Evolutionary conservation across 2,113 vertebrate species (phyloP).

Genomic region (Mormoops blainvillei): DNA sequence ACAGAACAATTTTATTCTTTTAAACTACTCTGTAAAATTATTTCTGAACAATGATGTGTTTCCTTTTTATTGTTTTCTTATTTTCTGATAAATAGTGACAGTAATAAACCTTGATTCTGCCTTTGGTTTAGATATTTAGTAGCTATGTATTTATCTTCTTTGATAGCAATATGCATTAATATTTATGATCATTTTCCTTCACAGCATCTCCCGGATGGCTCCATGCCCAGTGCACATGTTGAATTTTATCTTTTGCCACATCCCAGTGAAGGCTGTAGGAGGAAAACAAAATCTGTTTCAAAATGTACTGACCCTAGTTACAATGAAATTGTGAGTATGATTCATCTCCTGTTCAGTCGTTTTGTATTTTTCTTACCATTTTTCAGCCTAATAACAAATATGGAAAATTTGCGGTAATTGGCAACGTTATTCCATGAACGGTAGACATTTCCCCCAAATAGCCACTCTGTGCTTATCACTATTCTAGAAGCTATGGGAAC

Average conservation of each 20-base stretch:
- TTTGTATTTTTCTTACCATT: constrained; percentile 49
- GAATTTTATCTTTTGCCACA: constrained; percentile 86
- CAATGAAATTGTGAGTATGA: constrained; percentile 88
- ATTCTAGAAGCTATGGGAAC: background rate
- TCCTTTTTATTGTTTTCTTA: constrained; percentile 55
- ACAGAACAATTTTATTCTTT: background rate
- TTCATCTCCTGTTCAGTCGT: background rate
- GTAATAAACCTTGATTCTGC: constrained; percentile 37
- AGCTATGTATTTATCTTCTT: constrained; percentile 65
- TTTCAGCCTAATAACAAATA: constrained; percentile 2
- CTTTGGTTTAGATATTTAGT: constrained; percentile 54
- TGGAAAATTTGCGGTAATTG: constrained; percentile 17
- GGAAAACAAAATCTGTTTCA: constrained; percentile 86
- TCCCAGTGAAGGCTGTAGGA: constrained; percentile 79
- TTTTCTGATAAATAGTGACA: constrained; percentile 48
- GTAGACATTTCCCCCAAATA: background rate
- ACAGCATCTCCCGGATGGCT: constrained; percentile 86
- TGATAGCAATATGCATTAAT: constrained; percentile 65
- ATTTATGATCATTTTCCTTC: constrained; percentile 70
- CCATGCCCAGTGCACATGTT: constrained; percentile 85
- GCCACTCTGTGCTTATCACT: background rate
- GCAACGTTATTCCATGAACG: background rate
- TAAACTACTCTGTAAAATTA: background rate
- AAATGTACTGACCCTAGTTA: constrained; percentile 88
- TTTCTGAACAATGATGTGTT: constrained; percentile 9